Evolutionary conservation across 1,140 invertebrate species (phyloP).

Genomic region (Idris sp.): DNA sequence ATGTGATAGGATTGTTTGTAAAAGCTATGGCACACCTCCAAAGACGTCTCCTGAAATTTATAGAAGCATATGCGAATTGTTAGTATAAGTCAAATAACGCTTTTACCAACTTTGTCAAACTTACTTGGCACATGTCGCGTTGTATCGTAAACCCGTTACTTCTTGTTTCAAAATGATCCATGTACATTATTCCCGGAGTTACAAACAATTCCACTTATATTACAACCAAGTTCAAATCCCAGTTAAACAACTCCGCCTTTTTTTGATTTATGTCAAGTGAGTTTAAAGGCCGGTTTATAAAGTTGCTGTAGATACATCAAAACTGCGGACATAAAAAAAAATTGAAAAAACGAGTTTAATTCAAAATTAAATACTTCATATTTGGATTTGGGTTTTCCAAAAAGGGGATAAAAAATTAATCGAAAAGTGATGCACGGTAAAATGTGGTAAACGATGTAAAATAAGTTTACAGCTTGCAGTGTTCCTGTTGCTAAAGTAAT

Average conservation of each 20-base stretch:
- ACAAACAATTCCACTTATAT: slow-evolving; percentile 32
- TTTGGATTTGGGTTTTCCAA: too few species aligned
- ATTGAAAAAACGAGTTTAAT: too few species aligned
- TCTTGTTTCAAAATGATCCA: slow-evolving; percentile 27
- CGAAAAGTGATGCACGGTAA: too few species aligned
- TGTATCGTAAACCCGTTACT: slow-evolving; percentile 17
- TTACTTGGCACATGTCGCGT: slow-evolving; percentile 34
- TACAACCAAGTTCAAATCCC: slow-evolving; percentile 22
- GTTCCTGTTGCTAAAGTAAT: slow-evolving; percentile 17
- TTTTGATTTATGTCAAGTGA: background rate
- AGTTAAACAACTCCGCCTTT: slow-evolving; percentile 30
- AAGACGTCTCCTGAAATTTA: slow-evolving; percentile 27
- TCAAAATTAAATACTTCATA: too few species aligned
- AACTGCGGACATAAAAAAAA: too few species aligned
- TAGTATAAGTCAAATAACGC: slow-evolving; percentile 18
- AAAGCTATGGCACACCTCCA: slow-evolving; percentile 41
- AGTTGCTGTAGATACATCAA: too few species aligned
- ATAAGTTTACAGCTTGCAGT: slow-evolving; percentile 28
- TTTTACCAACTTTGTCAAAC: slow-evolving; percentile 46
- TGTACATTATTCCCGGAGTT: slow-evolving; percentile 14
- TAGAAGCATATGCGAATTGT: slow-evolving; percentile 32
- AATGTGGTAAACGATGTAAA: too few species aligned
- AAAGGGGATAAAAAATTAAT: too few species aligned
- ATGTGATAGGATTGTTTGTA: slow-evolving; percentile 19
- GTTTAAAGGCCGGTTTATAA: too few species aligned